Percentiles rank a stretch among this genome's conserved stretches.
phyloP scores from a whole-genome alignment of 2,113 vertebrate species.

The Nothobranchius furzeri region DNA sequence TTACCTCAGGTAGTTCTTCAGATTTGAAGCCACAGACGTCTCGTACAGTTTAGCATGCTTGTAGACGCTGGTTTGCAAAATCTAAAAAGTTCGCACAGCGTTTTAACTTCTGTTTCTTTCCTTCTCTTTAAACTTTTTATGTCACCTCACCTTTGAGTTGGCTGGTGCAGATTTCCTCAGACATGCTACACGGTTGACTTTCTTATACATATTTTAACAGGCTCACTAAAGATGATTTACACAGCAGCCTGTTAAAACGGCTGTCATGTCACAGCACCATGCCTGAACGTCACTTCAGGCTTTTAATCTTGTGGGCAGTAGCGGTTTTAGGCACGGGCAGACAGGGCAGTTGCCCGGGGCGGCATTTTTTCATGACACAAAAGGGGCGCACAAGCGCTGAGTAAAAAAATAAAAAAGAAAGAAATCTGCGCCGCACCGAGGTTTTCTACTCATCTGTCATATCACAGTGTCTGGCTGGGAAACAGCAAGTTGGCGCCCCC shows the following conservation, averaged over 20 bases:
- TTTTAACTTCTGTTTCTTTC: not conserved
- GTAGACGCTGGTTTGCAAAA: not conserved
- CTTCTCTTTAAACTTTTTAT: conserved; percentile 9
- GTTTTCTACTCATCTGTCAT: too few relatives aligned
- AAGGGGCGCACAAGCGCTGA: too few relatives aligned
- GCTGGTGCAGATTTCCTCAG: conserved; percentile 17
- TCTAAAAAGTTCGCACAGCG: not conserved
- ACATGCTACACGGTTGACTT: conserved; percentile 5
- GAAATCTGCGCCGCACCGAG: too few relatives aligned
- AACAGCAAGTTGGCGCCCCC: too few relatives aligned
- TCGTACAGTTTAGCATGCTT: not conserved
- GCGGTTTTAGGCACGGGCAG: too few relatives aligned
- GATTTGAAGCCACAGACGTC: not conserved
- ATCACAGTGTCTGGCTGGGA: too few relatives aligned
- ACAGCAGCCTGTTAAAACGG: conserved; percentile 19
- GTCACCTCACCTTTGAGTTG: not conserved
- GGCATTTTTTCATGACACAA: too few relatives aligned
- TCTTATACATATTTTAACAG: conserved; percentile 18
- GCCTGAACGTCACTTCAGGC: conserved; percentile 11
- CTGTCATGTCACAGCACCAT: conserved; percentile 18
- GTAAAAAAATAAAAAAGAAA: too few relatives aligned
- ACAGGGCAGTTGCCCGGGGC: too few relatives aligned
- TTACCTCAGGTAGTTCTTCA: not conserved
- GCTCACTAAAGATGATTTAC: conserved; percentile 31
- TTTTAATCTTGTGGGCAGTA: not conserved